phyloP scores from a whole-genome alignment of 2,797 vertebrate genomes.

The Acropternis orthonyx region DNA sequence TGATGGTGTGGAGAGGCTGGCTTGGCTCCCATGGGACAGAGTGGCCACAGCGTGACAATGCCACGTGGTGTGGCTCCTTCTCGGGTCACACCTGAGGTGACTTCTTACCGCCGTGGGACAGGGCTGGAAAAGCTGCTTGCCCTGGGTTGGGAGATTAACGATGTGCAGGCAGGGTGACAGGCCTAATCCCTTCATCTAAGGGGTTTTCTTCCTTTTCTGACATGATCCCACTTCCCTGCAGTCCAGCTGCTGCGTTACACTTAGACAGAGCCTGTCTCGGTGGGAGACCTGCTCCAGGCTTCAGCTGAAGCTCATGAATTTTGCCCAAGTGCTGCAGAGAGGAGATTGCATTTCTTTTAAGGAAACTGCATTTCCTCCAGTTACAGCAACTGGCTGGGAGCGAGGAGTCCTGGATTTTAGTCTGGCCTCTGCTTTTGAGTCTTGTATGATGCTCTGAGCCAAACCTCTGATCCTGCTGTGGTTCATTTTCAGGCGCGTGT shows the following conservation, averaged over 20 bases:
- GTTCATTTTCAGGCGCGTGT: constrained; percentile 45
- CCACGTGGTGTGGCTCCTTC: background rate
- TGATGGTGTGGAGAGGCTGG: accelerated
- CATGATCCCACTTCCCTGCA: background rate
- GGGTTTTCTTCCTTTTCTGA: background rate
- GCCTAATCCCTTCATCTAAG: background rate
- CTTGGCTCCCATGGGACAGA: background rate
- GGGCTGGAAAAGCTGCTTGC: background rate
- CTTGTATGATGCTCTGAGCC: constrained; percentile 9
- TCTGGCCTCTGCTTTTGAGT: background rate
- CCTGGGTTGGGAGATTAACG: background rate
- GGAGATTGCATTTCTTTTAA: constrained; percentile 23
- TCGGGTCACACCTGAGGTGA: background rate
- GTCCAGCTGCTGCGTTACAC: background rate
- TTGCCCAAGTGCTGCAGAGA: background rate
- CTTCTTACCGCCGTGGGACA: background rate
- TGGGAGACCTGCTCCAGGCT: background rate
- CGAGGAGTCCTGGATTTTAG: background rate
- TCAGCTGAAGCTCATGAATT: background rate
- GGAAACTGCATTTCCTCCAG: constrained; percentile 42
- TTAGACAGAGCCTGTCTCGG: accelerated
- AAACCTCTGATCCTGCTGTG: constrained; percentile 48
- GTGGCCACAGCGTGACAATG: accelerated
- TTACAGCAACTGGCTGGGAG: background rate
- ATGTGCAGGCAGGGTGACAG: background rate